These are phyloP conservation scores for Pangasius sanitwongsei DNA, from an alignment of 2,797 vertebrate genomes.

Conservation along the genomic window DNA sequence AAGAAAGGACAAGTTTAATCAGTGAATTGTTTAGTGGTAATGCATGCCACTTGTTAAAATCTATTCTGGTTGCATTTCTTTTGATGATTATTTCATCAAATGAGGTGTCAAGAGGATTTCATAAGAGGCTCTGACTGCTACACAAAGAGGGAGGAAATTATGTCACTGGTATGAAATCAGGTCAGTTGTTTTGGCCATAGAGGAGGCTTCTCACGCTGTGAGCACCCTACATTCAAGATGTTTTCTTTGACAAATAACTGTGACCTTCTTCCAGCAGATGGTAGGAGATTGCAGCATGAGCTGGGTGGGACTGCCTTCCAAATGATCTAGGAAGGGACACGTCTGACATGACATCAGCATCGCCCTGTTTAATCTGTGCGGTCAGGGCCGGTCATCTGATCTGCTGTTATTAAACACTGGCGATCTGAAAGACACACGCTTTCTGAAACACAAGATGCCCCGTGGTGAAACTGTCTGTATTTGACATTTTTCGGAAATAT, in stretches of 20 bases:
- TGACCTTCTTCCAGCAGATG: conserved; percentile 44
- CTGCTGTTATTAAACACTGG: conserved; percentile 21
- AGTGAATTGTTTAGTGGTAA: neutral
- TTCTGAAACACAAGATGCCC: neutral
- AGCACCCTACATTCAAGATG: conserved; percentile 40
- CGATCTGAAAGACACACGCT: neutral
- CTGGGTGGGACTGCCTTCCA: conserved; percentile 17
- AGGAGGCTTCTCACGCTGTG: conserved; percentile 21
- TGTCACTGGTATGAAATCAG: conserved; percentile 48
- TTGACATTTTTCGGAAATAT: neutral
- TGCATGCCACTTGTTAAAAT: neutral
- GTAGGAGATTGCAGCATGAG: conserved; percentile 20
- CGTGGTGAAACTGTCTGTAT: neutral
- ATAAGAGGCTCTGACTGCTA: conserved; percentile 25
- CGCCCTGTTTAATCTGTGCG: conserved; percentile 21
- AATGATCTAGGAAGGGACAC: conserved; percentile 19
- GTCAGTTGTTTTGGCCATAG: conserved; percentile 34
- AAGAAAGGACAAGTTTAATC: neutral
- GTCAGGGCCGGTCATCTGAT: conserved; percentile 32
- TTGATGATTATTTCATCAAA: conserved; percentile 31
- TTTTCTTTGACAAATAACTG: conserved; percentile 35
- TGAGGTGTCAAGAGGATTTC: conserved; percentile 27
- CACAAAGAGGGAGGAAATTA: conserved; percentile 42
- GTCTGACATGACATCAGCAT: conserved; percentile 41
- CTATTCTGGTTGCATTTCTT: neutral